A percentile compares a stretch with the other conserved stretches of the same genome.
phyloP scores from a whole-genome alignment of 2,888 invertebrate genomes.

The Agonopterix subpropinquella region DNA sequence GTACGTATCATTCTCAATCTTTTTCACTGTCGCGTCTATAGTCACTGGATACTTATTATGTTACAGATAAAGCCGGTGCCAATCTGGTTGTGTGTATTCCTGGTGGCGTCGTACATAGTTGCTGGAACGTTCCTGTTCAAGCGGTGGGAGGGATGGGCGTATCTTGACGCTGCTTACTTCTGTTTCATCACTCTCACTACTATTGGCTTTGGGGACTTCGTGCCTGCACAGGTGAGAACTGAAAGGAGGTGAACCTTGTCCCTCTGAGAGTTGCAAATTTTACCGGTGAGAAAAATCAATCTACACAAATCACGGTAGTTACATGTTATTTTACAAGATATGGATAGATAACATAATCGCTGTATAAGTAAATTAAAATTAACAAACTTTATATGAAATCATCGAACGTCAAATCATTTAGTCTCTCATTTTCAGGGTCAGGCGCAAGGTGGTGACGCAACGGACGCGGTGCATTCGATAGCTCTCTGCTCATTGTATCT shows the following conservation, averaged over 20 bases:
- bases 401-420: no score
- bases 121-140: slow-evolving; percentile 91
- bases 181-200: slow-evolving; percentile 96
- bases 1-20: not conserved
- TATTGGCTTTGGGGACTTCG: slow-evolving; percentile 94
- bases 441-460: slow-evolving; percentile 33
- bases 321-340: no score
- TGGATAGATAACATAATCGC: no score
- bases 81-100: slow-evolving; percentile 91
- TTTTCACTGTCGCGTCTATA: no score
- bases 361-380: not conserved
- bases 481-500: slow-evolving; percentile 94
- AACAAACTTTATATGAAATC: no score
- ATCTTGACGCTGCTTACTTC: slow-evolving; percentile 93
- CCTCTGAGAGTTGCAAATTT: not conserved
- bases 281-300: no score
- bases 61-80: slow-evolving; percentile 82
- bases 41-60: no score
- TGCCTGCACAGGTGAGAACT: slow-evolving; percentile 84
- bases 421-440: slow-evolving; percentile 27
- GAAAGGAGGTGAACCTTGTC: no score
- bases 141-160: slow-evolving; percentile 90
- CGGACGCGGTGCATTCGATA: slow-evolving; percentile 73
- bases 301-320: no score
- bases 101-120: slow-evolving; percentile 92